Conservation (phyloP, 2,797 vertebrate species). For the Artibeus jamaicensis region DNA sequence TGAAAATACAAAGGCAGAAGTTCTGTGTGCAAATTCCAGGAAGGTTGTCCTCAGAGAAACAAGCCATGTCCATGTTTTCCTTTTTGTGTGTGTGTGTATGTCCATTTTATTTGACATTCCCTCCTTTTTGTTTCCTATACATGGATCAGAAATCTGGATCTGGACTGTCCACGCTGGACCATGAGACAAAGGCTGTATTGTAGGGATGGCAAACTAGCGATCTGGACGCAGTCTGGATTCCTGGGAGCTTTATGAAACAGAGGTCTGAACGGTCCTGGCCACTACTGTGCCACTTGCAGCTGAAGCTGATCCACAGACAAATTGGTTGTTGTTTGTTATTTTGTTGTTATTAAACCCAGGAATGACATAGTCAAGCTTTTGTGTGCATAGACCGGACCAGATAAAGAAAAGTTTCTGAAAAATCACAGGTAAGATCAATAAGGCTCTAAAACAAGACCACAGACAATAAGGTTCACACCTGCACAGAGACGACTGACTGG, state of each 20-base stretch:
- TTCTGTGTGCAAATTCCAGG: neutral
- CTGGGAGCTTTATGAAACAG: neutral
- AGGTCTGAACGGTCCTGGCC: neutral
- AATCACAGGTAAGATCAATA: neutral
- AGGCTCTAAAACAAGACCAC: neutral
- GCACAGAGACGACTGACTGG: neutral
- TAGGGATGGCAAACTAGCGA: neutral
- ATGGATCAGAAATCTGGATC: neutral
- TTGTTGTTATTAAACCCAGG: neutral
- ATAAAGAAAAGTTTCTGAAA: neutral
- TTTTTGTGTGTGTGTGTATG: too few relatives aligned
- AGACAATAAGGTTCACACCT: neutral
- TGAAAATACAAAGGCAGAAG: neutral
- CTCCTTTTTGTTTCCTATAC: neutral
- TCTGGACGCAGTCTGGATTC: neutral
- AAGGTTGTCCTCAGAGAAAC: neutral
- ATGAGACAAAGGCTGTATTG: neutral
- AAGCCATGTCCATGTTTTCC: too few relatives aligned
- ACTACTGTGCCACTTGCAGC: neutral
- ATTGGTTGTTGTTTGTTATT: neutral
- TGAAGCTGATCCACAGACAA: neutral
- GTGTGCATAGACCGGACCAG: neutral
- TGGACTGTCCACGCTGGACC: neutral
- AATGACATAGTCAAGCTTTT: neutral
- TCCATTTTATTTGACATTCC: neutral